Percentiles rank a stretch among this genome's conserved stretches.
Conservation (phyloP, 2,797 vertebrate genomes). For the Rhinoraja longicauda region DNA sequence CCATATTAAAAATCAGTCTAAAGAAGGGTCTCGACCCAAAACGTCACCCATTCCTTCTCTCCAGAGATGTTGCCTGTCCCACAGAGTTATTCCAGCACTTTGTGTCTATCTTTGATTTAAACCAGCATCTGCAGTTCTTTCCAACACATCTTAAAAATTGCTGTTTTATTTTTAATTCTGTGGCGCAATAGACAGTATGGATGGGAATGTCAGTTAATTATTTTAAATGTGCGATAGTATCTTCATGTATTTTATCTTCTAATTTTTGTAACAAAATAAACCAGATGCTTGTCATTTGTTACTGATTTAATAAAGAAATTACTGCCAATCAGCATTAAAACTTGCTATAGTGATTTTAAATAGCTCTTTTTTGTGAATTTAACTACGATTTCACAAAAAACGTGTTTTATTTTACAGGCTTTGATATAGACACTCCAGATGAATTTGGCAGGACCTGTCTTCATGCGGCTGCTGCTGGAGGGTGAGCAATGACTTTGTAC, state of each 20-base stretch:
- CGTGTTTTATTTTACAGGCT: slow-evolving; percentile 63
- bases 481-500: slow-evolving; percentile 64
- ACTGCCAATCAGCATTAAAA: neutral
- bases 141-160: no score
- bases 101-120: no score
- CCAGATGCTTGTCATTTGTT: neutral
- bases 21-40: no score
- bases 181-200: neutral
- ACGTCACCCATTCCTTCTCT: no score
- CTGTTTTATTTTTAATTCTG: no score
- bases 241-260: neutral
- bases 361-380: slow-evolving; percentile 12
- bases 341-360: neutral
- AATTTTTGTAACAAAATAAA: neutral
- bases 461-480: slow-evolving; percentile 94
- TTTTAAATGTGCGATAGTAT: neutral
- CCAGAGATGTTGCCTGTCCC: no score
- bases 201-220: slow-evolving; percentile 3
- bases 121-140: no score
- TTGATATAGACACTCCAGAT: slow-evolving; percentile 92
- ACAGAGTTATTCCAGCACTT: no score
- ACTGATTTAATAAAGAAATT: neutral
- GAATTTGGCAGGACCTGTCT: slow-evolving; percentile 98
- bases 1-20: no score
- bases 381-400: slow-evolving; percentile 44